Base-by-base conservation (phyloP, 1,140 invertebrate genomes). In the Melipona quadrifasciata region DNA sequence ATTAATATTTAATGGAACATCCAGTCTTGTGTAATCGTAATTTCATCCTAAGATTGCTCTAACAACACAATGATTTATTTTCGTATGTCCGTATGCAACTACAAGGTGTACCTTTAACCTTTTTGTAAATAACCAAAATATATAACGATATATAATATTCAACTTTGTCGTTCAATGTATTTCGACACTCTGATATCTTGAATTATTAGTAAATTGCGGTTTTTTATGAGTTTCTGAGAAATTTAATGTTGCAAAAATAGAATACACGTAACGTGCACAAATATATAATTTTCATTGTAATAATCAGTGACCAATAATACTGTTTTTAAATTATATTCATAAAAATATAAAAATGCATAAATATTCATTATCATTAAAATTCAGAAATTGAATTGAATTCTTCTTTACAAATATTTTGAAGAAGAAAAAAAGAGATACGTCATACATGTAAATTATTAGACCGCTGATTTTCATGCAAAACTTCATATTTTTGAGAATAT, bases 1-100 rank as follows among this genome's bases (percentile, higher is more conserved):
- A 39, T 39, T 39, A 39, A 39, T 39, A 39, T 39, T 39, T 39
- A 39, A 39, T 39, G 6, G 39, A 39, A 39, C 6, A 39, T 39
- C 2, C 39, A 39, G 6, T 39, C 39, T 39, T 39, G 39, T 39
- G 39, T 39, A 6, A 39, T 39, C 4, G 39, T 39, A 39, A 39
- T 39, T 39, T 75, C 21, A 27, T 39, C 11, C 14, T 1, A 14
- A 58, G 6, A 8, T 55, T 24, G 27, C 39, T 39, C 5, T 16
- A 70, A 85, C 55, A 73, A 57, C 31, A 34, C 68, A 24, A 0
- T 17, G 71, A 74, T 77, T 86, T 61, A 21, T 58, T 68, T 57
- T 71, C 53, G 24, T 58, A 61, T 64, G 14, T 65, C 64, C 51
- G 57, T 27, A 47, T 65, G 58, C 39, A 39, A 39, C 39, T 39